Evolutionary conservation across 2,888 invertebrate genomes (phyloP).

Genomic region (Chironomus tentans): DNA sequence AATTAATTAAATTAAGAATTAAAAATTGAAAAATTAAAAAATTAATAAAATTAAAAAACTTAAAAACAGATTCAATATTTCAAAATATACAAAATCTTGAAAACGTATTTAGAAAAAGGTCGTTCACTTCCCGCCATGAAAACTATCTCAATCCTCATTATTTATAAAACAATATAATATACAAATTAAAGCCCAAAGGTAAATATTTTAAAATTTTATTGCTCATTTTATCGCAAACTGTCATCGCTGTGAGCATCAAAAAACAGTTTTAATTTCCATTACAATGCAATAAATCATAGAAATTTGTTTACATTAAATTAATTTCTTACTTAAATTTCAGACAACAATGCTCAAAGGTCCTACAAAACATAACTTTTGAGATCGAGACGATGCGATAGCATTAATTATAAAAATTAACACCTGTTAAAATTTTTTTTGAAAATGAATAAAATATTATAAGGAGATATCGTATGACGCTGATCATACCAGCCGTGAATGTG

Average conservation of each 20-base stretch:
- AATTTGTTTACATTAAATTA: slow-evolving; percentile 3
- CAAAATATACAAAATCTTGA: too few species aligned
- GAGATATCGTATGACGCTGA: background rate
- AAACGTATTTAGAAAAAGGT: too few species aligned
- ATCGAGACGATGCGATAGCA: background rate
- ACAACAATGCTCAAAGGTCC: background rate
- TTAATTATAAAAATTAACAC: slow-evolving; percentile 10
- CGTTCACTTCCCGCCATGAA: too few species aligned
- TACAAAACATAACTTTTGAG: background rate
- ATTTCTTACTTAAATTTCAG: background rate
- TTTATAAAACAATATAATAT: too few species aligned
- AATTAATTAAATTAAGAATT: too few species aligned
- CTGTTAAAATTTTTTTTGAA: background rate
- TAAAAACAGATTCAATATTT: too few species aligned
- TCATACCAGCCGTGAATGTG: background rate
- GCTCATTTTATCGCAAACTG: background rate
- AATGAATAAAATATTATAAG: background rate
- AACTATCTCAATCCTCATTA: too few species aligned
- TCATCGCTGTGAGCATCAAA: slow-evolving; percentile 1
- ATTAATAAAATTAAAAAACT: too few species aligned
- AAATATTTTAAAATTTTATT: too few species aligned
- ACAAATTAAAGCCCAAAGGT: too few species aligned
- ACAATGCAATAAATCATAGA: background rate
- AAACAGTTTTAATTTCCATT: background rate
- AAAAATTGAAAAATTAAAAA: too few species aligned